A percentile compares a stretch with the other conserved stretches of the same genome.
phyloP scores from a whole-genome alignment of 1,140 invertebrate genomes.

The Penaeus chinensis region DNA sequence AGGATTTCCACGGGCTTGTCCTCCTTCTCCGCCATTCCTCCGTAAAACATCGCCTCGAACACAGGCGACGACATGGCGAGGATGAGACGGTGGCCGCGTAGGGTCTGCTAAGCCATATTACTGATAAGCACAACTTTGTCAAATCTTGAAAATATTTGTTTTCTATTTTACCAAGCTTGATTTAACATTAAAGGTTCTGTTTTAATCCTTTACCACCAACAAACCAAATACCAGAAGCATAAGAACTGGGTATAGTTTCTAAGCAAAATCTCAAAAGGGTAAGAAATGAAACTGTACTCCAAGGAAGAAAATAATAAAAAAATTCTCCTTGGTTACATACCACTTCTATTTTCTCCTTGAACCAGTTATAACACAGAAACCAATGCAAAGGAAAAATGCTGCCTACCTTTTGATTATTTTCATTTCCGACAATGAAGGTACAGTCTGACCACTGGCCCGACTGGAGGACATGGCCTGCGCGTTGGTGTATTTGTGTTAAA shows the following conservation, averaged over 20 bases:
- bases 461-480: constrained; percentile 71
- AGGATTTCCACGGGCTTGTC: constrained; percentile 79
- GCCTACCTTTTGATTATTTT: constrained; percentile 74
- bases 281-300: background rate
- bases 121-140: background rate
- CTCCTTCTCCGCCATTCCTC: constrained; percentile 77
- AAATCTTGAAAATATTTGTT: background rate
- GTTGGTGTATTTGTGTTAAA: constrained; percentile 22
- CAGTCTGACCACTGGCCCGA: constrained; percentile 84
- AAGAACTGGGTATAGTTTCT: background rate
- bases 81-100: constrained; percentile 83
- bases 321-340: too few species aligned
- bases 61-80: constrained; percentile 87
- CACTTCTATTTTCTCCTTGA: background rate
- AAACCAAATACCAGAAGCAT: too few species aligned
- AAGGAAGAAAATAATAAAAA: background rate
- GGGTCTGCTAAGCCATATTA: constrained; percentile 68
- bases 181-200: too few species aligned
- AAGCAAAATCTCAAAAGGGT: background rate
- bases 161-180: too few species aligned
- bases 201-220: too few species aligned
- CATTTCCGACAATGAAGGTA: constrained; percentile 83
- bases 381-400: background rate
- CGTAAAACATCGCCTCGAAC: constrained; percentile 85
- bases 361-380: background rate